Conservation (phyloP, 2,797 vertebrate species). For the Xiphophorus birchmanni region DNA sequence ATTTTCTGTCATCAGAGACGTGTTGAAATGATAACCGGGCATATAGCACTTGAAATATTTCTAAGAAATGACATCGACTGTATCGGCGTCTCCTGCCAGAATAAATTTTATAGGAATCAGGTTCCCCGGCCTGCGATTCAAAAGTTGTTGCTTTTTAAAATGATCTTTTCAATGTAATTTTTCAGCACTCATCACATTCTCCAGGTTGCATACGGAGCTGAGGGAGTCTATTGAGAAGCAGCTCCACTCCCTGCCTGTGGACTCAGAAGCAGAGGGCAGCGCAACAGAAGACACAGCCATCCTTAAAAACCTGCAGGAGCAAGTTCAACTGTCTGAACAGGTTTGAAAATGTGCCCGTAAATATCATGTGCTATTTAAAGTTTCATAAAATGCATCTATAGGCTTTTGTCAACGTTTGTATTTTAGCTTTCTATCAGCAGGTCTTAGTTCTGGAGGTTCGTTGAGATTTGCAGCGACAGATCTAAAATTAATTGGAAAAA, state of each 20-base stretch:
- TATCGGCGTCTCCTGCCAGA: not conserved
- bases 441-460: not conserved
- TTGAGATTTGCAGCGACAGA: not conserved
- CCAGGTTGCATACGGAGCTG: slow-evolving; percentile 88
- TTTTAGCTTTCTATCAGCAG: not conserved
- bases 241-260: slow-evolving; percentile 79
- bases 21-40: not conserved
- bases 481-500: not conserved
- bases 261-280: slow-evolving; percentile 61
- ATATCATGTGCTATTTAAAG: not conserved
- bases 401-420: not conserved
- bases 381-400: not conserved
- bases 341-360: slow-evolving; percentile 64
- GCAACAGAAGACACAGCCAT: slow-evolving; percentile 75
- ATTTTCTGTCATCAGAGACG: not conserved
- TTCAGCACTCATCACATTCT: not conserved
- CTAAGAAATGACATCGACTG: not conserved
- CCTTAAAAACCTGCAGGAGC: slow-evolving; percentile 88
- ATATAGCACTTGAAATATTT: not conserved
- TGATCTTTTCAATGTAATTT: not conserved
- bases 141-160: not conserved
- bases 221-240: slow-evolving; percentile 87
- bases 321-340: slow-evolving; percentile 85
- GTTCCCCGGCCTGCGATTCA: not conserved
- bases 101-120: not conserved